These are phyloP conservation scores for Pammene fasciana DNA, from an alignment of 2,888 invertebrate genomes.

Conservation along the genomic window DNA sequence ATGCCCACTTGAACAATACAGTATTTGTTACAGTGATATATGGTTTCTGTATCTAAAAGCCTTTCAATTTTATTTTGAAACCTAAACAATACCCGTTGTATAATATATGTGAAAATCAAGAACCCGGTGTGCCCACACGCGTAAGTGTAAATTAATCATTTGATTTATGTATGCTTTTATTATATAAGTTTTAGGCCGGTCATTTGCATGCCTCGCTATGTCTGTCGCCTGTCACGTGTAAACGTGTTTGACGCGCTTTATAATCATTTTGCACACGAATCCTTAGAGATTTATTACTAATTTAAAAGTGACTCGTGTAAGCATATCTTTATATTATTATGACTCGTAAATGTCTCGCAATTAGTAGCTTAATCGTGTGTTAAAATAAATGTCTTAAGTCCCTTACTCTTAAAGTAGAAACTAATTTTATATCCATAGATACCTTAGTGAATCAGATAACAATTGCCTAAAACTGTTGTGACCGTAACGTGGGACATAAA, in stretches of 20 bases:
- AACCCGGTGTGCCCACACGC: constrained; percentile 59
- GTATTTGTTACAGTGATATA: constrained; percentile 25
- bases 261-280: constrained; percentile 22
- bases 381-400: background rate
- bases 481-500: background rate
- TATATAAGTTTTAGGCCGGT: constrained; percentile 56
- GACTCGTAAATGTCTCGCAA: background rate
- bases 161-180: constrained; percentile 62
- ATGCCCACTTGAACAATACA: constrained; percentile 18
- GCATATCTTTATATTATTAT: background rate
- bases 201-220: constrained; percentile 41
- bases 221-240: constrained; percentile 44
- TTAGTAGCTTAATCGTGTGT: background rate
- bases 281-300: constrained; percentile 5
- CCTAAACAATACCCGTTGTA: constrained; percentile 43
- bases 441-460: background rate
- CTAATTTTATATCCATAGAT: background rate
- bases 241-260: constrained; percentile 47
- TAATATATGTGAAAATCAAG: constrained; percentile 59
- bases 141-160: constrained; percentile 61
- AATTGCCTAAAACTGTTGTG: constrained; percentile 1
- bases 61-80: constrained; percentile 36
- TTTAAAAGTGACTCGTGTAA: background rate
- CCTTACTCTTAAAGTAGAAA: background rate
- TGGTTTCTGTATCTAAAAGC: constrained; percentile 27